Evolutionary conservation across 1,140 invertebrate genomes (phyloP).

Genomic region (Drosophila parvula): DNA sequence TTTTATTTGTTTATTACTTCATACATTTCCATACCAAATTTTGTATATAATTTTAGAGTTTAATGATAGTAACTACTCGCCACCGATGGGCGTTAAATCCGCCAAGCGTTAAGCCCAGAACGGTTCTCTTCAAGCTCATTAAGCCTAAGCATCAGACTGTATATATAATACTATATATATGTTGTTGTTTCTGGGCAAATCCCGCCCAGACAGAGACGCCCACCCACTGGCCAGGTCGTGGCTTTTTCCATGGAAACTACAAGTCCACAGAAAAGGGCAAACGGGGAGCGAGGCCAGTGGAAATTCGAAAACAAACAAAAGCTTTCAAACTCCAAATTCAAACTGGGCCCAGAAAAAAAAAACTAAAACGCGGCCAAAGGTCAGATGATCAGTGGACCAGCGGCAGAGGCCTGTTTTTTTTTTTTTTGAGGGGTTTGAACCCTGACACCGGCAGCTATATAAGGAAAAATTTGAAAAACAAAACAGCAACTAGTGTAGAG

Average conservation of each 20-base stretch:
- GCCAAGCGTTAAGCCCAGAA: conserved; percentile 42
- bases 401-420: not conserved
- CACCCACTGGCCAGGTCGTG: conserved; percentile 12
- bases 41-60: not conserved
- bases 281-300: conserved; percentile 34
- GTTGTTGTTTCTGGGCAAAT: not conserved
- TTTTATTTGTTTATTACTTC: not conserved
- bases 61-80: conserved; percentile 9
- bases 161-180: not conserved
- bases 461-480: not conserved
- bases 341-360: conserved; percentile 10
- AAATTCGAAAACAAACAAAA: conserved; percentile 24
- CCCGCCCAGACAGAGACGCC: conserved; percentile 4
- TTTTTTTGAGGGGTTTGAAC: not conserved
- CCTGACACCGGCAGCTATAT: not conserved
- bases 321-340: conserved; percentile 11
- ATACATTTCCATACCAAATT: not conserved
- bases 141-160: conserved; percentile 17
- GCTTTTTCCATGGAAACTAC: conserved; percentile 5
- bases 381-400: conserved; percentile 25
- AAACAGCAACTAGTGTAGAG: not conserved
- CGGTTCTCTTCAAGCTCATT: conserved; percentile 43
- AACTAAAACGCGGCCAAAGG: conserved; percentile 43
- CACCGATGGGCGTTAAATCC: conserved; percentile 25
- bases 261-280: not conserved